Evolutionary conservation across 1,140 invertebrate genomes (phyloP), one percentile per base, ranked within the genome.

Genomic region (Cotesia typhae): DNA sequence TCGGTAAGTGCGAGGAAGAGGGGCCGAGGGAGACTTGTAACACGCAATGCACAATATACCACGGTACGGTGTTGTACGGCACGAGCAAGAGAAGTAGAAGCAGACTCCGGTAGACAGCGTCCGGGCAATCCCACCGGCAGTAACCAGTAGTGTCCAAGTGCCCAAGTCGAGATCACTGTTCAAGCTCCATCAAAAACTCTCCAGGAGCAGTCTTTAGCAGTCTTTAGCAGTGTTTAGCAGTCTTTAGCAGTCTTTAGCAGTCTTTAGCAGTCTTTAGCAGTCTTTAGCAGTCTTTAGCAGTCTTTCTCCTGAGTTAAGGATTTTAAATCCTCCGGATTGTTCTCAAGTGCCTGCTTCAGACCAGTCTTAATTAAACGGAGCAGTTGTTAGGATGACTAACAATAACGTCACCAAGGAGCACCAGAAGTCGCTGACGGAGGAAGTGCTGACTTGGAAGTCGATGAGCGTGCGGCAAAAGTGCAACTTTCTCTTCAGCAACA

Each of bases 401-500:
- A 74, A 73, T 66, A 60, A 41, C 64, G 28, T 52, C 52, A 59
- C 51, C 37, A 63, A 51, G 35, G 10, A 52, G 37, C 70, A 68
- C 0, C 57, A 71, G 7, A 55, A 17, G 35, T 12, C 12, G 57
- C 4, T 57, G 37, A 67, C 28, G 9, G 65, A 71, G 5, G 67
- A 74, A 64, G 35, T 71, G 9, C 17, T 78, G 7, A 73, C 71
- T 4, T 83, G 82, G 82, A 81, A 79, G 36, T 76, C 76, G 0
- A 82, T 85, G 82, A 83, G 72, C 6, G 7, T 82, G 0, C 57
- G 75, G 5, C 75, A 84, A 67, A 88, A 88, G 72, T 82, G 81
- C 68, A 75, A 75, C n/a, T 83, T 81, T 61, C 68, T 89, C 4
- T 71, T 83, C 17, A 81, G 80, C 38, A 90, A 93, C 77, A 92